A percentile compares a stretch with the other conserved stretches of the same genome.
Evolutionary conservation across 2,888 invertebrate genomes (phyloP).

Genomic region (Yponomeuta evonymella): DNA sequence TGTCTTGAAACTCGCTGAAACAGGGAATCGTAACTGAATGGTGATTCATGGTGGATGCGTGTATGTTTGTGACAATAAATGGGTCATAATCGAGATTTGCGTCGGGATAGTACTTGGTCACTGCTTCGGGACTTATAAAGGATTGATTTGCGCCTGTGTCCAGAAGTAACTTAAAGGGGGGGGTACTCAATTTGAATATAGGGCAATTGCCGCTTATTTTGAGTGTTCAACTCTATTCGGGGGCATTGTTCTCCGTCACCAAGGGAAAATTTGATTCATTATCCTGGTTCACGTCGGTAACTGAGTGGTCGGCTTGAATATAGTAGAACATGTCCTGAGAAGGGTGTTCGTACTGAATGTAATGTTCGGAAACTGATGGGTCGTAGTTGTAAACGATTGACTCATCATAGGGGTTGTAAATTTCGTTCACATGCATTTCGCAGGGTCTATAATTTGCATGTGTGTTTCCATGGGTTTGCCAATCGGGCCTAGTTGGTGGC

Average conservation of each 20-base stretch:
- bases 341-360: not conserved
- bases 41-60: conserved; percentile 13
- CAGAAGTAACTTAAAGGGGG: conserved; percentile 21
- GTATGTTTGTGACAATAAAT: conserved; percentile 21
- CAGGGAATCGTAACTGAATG: conserved; percentile 15
- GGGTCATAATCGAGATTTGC: conserved; percentile 21
- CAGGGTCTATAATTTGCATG: conserved; percentile 6
- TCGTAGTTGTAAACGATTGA: not conserved
- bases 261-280: conserved; percentile 17
- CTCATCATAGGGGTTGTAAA: not conserved
- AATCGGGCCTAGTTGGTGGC: conserved; percentile 16
- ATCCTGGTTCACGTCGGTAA: not conserved
- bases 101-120: conserved; percentile 18
- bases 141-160: conserved; percentile 24
- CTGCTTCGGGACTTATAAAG: conserved; percentile 21
- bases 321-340: not conserved
- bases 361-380: not conserved
- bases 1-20: conserved; percentile 5
- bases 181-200: conserved; percentile 21
- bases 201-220: conserved; percentile 20
- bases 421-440: conserved; percentile 14
- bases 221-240: conserved; percentile 23
- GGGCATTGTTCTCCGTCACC: conserved; percentile 10
- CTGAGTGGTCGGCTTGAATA: not conserved
- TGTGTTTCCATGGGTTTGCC: conserved; percentile 11